phyloP scores from a whole-genome alignment of 2,113 vertebrate genomes.

The Tauraco erythrolophus region DNA sequence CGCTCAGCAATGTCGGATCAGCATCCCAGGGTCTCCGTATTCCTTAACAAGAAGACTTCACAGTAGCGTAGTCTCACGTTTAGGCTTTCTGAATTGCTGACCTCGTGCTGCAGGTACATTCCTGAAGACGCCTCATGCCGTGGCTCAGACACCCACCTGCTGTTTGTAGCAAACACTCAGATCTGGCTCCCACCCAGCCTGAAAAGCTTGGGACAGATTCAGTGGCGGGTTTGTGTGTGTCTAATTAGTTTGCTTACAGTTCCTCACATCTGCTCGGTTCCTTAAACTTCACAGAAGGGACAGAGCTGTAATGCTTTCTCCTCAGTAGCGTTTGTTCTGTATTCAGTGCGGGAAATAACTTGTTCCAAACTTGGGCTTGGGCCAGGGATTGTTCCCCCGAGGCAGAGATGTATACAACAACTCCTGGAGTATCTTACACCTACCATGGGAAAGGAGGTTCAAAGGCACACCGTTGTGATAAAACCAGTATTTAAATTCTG shows the following conservation, averaged over 20 bases:
- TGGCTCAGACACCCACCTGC: conserved; percentile 30
- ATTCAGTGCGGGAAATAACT: conserved; percentile 62
- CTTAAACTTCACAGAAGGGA: conserved; percentile 47
- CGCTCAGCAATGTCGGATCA: background rate
- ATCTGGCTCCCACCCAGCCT: conserved; percentile 49
- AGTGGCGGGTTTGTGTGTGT: conserved; percentile 40
- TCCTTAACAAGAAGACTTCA: background rate
- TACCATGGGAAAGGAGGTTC: conserved; percentile 73
- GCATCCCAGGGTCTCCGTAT: background rate
- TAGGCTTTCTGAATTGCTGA: background rate
- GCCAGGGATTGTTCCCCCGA: conserved; percentile 50
- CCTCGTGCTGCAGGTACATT: background rate
- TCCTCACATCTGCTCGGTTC: conserved; percentile 51
- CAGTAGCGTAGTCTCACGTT: accelerated
- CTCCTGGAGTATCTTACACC: conserved; percentile 68
- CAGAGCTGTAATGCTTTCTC: conserved; percentile 3
- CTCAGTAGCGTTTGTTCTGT: conserved; percentile 43
- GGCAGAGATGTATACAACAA: conserved; percentile 62
- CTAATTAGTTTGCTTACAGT: conserved; percentile 47
- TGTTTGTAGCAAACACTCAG: background rate
- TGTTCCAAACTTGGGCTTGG: conserved; percentile 55
- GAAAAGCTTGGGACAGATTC: conserved; percentile 37
- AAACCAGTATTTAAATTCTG: conserved; percentile 71
- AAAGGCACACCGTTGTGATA: conserved; percentile 66
- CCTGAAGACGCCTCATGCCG: background rate